phyloP scores from a whole-genome alignment of 2,888 invertebrate genomes.

The Chrysolina oricalcia region DNA sequence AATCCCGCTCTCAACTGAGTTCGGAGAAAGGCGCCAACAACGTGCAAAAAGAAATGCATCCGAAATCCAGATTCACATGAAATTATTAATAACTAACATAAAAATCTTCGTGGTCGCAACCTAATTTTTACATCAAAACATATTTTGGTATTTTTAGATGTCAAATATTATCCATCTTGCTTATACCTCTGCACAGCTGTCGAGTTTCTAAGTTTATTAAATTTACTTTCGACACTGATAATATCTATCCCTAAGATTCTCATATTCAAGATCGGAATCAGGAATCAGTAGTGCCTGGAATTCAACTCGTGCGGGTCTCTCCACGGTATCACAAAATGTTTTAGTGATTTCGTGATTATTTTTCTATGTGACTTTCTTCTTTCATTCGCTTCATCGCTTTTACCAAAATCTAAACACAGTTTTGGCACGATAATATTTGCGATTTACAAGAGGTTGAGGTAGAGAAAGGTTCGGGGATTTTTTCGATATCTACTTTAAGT shows the following conservation, averaged over 20 bases:
- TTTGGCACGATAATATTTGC: constrained; percentile 27
- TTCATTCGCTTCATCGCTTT: constrained; percentile 34
- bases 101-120: constrained; percentile 59
- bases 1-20: neutral
- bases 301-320: constrained; percentile 47
- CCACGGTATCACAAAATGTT: constrained; percentile 44
- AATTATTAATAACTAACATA: constrained; percentile 59
- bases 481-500: neutral
- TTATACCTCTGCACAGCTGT: constrained; percentile 68
- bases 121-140: constrained; percentile 68
- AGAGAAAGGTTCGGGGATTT: neutral
- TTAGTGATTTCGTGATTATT: constrained; percentile 45
- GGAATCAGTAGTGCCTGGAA: constrained; percentile 60
- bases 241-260: constrained; percentile 58
- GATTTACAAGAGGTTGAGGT: constrained; percentile 33
- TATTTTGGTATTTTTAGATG: constrained; percentile 70
- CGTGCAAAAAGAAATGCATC: constrained; percentile 26
- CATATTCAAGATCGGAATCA: constrained; percentile 49
- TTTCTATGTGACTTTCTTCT: constrained; percentile 47
- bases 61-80: constrained; percentile 43
- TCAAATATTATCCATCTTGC: constrained; percentile 69
- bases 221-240: constrained; percentile 59
- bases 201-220: constrained; percentile 61
- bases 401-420: constrained; percentile 46
- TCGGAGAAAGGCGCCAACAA: constrained; percentile 4